phyloP scores from a whole-genome alignment of 2,888 invertebrate species.

The Julus scandinavius region DNA sequence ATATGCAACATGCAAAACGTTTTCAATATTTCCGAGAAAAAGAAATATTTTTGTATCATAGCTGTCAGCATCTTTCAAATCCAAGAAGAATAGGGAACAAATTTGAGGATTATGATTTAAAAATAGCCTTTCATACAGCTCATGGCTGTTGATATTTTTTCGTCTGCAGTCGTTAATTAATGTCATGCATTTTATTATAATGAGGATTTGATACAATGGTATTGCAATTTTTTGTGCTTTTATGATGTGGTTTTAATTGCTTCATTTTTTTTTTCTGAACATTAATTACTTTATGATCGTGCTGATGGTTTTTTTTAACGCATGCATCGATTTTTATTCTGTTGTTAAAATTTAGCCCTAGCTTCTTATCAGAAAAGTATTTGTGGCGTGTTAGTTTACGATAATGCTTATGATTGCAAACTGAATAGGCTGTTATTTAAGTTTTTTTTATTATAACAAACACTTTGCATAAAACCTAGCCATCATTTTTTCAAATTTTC shows the following conservation, averaged over 20 bases:
- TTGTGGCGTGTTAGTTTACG: background rate
- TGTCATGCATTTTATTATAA: background rate
- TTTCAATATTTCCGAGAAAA: no score
- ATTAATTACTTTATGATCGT: background rate
- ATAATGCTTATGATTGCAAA: background rate
- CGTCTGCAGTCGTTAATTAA: background rate
- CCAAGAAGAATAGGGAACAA: background rate
- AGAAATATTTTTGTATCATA: no score
- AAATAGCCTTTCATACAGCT: background rate
- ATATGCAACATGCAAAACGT: no score
- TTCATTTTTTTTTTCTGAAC: background rate
- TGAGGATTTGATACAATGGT: background rate
- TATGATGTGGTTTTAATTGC: constrained; percentile 15
- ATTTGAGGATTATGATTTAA: background rate
- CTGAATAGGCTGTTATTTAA: background rate
- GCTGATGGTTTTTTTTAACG: background rate
- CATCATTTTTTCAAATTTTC: constrained; percentile 12
- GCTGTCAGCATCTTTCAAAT: background rate
- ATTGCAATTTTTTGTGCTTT: background rate
- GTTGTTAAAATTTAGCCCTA: background rate
- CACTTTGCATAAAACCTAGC: constrained; percentile 29
- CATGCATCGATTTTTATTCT: background rate
- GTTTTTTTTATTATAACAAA: background rate
- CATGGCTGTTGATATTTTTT: background rate
- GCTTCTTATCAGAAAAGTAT: background rate